Evolutionary conservation across 2,113 vertebrate species (phyloP).

Genomic region (Podiceps cristatus): DNA sequence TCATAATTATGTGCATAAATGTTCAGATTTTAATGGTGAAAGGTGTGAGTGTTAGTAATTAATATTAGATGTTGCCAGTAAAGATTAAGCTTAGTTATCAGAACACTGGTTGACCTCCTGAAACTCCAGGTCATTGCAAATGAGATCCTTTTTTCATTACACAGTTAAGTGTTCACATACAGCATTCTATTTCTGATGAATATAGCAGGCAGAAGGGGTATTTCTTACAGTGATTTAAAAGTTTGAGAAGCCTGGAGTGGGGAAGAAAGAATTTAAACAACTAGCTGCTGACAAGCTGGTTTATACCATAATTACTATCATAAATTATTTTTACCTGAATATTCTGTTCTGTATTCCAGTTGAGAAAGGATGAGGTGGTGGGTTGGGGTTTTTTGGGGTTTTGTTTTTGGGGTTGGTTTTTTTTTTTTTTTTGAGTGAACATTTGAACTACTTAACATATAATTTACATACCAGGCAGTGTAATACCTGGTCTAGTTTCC

Average conservation of each 20-base stretch:
- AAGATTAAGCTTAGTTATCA: conserved; percentile 61
- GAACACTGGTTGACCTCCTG: conserved; percentile 62
- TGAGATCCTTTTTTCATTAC: conserved; percentile 33
- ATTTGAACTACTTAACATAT: conserved; percentile 15
- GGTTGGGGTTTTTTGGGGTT: too few relatives aligned
- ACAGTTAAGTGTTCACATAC: not conserved
- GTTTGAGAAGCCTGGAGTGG: conserved; percentile 12
- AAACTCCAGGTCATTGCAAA: conserved; percentile 35
- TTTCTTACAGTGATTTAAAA: conserved; percentile 47
- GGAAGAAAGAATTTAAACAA: conserved; percentile 32
- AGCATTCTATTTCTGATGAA: conserved; percentile 41
- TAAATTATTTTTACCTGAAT: conserved; percentile 54
- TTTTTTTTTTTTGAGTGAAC: not conserved
- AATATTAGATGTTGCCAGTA: conserved; percentile 58
- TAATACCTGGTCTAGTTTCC: not conserved
- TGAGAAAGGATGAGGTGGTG: not conserved
- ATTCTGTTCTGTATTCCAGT: not conserved
- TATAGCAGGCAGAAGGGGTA: not conserved
- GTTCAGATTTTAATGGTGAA: conserved; percentile 42
- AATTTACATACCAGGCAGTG: not conserved
- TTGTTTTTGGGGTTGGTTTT: too few relatives aligned
- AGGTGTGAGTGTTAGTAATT: conserved; percentile 64
- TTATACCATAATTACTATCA: conserved; percentile 31
- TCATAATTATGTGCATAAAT: conserved; percentile 57
- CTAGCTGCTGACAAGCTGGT: conserved; percentile 32